A percentile compares a stretch with the other conserved stretches of the same genome.
phyloP scores from a whole-genome alignment of 2,888 invertebrate species.

The Cybosia mesomella region DNA sequence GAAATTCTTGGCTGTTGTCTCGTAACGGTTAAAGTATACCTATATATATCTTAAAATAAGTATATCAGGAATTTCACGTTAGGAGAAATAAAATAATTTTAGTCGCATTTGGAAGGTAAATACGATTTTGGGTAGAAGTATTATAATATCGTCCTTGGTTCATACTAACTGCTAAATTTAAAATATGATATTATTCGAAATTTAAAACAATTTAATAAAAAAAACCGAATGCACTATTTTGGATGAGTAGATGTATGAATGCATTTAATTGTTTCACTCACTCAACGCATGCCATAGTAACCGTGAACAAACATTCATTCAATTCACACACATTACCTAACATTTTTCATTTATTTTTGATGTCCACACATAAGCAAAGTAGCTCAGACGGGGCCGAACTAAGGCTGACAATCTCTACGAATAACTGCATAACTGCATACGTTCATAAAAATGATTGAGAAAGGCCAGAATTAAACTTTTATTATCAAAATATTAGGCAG shows the following conservation, averaged over 20 bases:
- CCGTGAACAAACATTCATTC: no score
- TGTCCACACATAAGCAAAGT: no score
- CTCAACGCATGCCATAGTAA: neutral
- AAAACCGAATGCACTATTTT: neutral
- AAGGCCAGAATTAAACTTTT: no score
- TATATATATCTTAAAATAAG: constrained; percentile 1
- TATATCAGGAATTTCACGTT: constrained; percentile 12
- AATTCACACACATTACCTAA: no score
- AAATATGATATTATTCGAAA: neutral
- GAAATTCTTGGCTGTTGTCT: constrained; percentile 29
- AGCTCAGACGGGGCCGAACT: no score
- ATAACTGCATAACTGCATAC: no score
- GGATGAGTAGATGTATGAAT: no score
- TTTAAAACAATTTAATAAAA: neutral
- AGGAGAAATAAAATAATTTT: constrained; percentile 9
- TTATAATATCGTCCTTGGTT: neutral
- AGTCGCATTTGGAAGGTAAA: neutral
- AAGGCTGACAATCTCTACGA: no score
- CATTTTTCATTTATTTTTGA: no score
- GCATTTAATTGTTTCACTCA: neutral
- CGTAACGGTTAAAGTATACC: constrained; percentile 15
- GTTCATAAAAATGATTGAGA: no score
- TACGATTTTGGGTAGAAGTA: neutral
- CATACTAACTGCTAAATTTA: neutral
- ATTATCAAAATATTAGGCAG: no score